Evolutionary conservation across 2,797 vertebrate species (phyloP), one percentile per base, ranked within the genome.

Genomic region (Cryptoprocta ferox): DNA sequence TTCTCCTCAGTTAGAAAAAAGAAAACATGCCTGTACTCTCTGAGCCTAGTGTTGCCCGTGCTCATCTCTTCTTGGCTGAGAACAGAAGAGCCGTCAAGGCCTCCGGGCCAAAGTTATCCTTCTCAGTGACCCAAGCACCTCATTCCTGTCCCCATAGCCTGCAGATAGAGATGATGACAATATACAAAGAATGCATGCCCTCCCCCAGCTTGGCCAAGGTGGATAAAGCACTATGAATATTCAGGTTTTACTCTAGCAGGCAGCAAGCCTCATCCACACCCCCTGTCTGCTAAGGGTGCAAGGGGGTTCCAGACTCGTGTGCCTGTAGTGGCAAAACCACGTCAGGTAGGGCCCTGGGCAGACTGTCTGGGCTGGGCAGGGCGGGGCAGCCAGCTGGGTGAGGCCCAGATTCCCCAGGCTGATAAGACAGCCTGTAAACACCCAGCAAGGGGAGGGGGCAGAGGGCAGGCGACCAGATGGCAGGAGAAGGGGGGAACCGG

Each of bases 391-490:
- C 18, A 18, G 84, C 94, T 95, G 97, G 97, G 98, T 95, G 97
- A 97, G 97, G 98, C 97, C 94, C 92, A 97, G 98, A 98, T 98
- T 98, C 96, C 91, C 97, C 93, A 85, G 66, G 87, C 97, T 95
- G 97, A 98, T 98, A 96, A 97, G 94, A 82, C 81, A 94, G 93
- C 68, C 87, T 95, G 97, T 98, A 98, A 98, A 98, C 97, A 98
- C 96, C 96, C 94, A 95, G 95, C 70, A 30, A 94, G 95, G 78
- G 96, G 97, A 95, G 94, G 97, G 97, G 97, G 96, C 97, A 98
- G 95, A 98, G 97, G 96, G 97, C 95, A 97, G 89, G 94, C 90
- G 1, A 97, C 97, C 97, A 97, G 97, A 98, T 97, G 97, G 97
- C 89, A 96, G 89, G 94, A 95, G 97, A 96, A 94, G 94, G 92